Evolutionary conservation across 1,140 invertebrate genomes (phyloP).

Genomic region (Trichomalopsis sarcophagae): DNA sequence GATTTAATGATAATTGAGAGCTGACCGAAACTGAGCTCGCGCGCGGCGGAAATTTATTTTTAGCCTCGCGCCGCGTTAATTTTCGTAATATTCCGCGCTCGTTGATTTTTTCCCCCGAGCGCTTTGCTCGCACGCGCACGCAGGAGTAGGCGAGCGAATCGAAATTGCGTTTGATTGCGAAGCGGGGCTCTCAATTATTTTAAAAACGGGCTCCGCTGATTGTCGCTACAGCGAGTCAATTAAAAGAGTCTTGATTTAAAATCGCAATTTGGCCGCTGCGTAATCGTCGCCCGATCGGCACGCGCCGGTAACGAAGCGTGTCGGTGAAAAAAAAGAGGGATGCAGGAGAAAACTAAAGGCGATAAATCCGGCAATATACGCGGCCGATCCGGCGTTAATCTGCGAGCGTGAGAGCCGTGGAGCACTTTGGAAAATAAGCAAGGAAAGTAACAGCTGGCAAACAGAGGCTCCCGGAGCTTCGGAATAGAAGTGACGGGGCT

Average conservation of each 20-base stretch:
- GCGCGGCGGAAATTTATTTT: not conserved
- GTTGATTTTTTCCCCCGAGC: not conserved
- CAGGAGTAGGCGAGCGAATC: not conserved
- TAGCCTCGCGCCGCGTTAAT: not conserved
- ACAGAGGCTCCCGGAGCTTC: not conserved
- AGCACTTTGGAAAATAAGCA: not conserved
- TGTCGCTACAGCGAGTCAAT: not conserved
- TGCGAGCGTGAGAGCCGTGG: not conserved
- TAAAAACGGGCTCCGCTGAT: not conserved
- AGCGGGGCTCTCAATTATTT: not conserved
- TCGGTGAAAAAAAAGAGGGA: not conserved
- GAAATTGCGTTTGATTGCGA: not conserved
- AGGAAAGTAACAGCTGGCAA: not conserved
- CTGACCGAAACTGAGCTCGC: not conserved
- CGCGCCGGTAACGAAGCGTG: too few species aligned
- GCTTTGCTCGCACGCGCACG: not conserved
- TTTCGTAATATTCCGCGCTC: not conserved
- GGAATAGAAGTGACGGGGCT: not conserved
- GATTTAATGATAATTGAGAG: slow-evolving; percentile 13
- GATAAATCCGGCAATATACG: not conserved
- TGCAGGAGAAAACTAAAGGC: too few species aligned
- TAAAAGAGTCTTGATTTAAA: not conserved
- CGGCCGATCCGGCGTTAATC: not conserved
- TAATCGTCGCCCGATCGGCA: not conserved
- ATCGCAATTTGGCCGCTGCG: not conserved